Percentiles rank a stretch among this genome's conserved stretches.
These are phyloP conservation scores for Phyllostomus discolor DNA, from an alignment of 2,113 vertebrate species.

Conservation along the genomic window DNA sequence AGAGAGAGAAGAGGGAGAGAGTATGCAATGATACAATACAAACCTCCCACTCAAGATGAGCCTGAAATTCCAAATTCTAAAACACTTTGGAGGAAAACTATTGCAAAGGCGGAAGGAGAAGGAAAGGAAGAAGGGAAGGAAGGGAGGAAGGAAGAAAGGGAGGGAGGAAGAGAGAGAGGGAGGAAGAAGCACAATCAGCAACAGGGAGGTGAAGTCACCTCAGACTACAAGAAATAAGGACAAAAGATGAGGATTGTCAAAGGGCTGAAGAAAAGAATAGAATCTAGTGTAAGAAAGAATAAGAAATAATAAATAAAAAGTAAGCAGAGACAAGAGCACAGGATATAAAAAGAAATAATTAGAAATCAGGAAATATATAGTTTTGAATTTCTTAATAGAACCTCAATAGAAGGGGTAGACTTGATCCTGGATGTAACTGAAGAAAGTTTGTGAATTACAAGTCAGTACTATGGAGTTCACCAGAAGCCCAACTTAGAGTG, in stretches of 20 bases:
- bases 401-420: neutral
- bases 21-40: neutral
- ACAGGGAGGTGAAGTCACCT: neutral
- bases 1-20: neutral
- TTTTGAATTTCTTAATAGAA: constrained; percentile 14
- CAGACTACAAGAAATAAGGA: neutral
- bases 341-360: neutral
- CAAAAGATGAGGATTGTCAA: neutral
- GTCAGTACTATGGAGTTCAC: neutral
- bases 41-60: neutral
- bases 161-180: neutral
- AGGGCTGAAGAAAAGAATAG: neutral
- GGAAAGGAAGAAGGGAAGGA: neutral
- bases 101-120: neutral
- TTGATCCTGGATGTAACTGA: neutral
- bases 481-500: neutral
- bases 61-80: neutral
- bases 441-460: neutral
- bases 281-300: neutral
- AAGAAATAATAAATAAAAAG: neutral
- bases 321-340: neutral
- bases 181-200: neutral
- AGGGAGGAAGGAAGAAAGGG: neutral
- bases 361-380: neutral
- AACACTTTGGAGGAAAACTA: neutral